Evolutionary conservation across 2,888 invertebrate species (phyloP).

Genomic region (Anodontia alba): DNA sequence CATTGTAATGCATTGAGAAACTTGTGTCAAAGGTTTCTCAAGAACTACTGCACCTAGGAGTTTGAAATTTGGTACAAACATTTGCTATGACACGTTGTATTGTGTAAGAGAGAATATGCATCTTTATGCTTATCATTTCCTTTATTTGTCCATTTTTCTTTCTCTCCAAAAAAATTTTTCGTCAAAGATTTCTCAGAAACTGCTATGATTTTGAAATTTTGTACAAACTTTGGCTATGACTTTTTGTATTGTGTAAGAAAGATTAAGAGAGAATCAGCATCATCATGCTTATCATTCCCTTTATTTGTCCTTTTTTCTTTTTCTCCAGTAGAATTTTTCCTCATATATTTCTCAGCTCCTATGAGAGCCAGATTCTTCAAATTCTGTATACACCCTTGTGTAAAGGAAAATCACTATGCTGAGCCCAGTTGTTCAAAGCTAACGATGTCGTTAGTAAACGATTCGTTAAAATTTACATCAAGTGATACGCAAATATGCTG

Average conservation of each 20-base stretch:
- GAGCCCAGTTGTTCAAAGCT: no score
- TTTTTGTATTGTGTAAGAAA: neutral
- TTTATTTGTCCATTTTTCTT: neutral
- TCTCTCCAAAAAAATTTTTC: neutral
- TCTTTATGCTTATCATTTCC: neutral
- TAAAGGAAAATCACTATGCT: no score
- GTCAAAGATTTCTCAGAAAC: neutral
- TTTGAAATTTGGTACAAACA: neutral
- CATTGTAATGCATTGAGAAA: neutral
- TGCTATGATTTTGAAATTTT: neutral
- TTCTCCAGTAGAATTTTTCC: no score
- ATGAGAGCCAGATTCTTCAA: no score
- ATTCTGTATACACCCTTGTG: no score
- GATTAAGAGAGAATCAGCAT: no score
- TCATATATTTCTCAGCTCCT: no score
- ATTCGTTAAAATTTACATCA: no score
- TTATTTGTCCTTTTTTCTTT: no score
- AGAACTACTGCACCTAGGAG: neutral
- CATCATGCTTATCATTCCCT: no score
- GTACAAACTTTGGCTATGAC: neutral
- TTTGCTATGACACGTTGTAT: neutral
- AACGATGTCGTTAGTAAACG: no score
- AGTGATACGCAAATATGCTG: no score
- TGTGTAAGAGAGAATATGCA: neutral
- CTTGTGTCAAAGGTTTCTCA: neutral